These are phyloP conservation scores for Falco biarmicus DNA, from an alignment of 2,797 vertebrate species.

Conservation along the genomic window DNA sequence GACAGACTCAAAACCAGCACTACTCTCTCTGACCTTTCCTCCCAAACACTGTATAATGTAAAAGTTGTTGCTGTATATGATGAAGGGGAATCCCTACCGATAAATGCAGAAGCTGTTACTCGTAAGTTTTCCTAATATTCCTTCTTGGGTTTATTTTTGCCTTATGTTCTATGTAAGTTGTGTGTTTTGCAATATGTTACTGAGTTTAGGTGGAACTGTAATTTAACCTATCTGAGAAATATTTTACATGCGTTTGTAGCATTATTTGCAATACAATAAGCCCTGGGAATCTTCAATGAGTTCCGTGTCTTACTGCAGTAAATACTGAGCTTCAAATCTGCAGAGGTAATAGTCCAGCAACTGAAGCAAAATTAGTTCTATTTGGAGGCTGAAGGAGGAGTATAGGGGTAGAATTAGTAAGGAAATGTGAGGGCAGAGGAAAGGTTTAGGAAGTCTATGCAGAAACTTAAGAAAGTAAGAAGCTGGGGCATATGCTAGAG, in stretches of 20 bases:
- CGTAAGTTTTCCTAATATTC: slow-evolving; percentile 75
- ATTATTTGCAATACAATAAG: background rate
- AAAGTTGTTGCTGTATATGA: slow-evolving; percentile 87
- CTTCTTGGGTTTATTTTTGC: background rate
- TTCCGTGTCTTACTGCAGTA: background rate
- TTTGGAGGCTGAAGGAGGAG: background rate
- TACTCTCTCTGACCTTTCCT: slow-evolving; percentile 82
- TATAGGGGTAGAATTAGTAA: background rate
- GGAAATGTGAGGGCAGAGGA: background rate
- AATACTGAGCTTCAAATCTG: background rate
- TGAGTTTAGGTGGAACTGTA: background rate
- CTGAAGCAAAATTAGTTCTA: background rate
- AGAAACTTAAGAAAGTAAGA: background rate
- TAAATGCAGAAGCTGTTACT: slow-evolving; percentile 83
- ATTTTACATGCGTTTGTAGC: background rate
- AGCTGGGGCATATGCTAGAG: background rate
- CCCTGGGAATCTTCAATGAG: background rate
- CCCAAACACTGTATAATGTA: slow-evolving; percentile 88
- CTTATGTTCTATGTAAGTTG: background rate
- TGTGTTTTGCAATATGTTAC: background rate
- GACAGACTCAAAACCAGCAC: slow-evolving; percentile 80
- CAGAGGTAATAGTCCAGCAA: background rate
- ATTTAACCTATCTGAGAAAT: background rate
- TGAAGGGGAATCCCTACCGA: slow-evolving; percentile 79
- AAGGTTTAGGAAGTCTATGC: background rate